These are phyloP conservation scores for Oreotrochilus melanogaster DNA, from an alignment of 2,113 vertebrate species.

Conservation along the genomic window DNA sequence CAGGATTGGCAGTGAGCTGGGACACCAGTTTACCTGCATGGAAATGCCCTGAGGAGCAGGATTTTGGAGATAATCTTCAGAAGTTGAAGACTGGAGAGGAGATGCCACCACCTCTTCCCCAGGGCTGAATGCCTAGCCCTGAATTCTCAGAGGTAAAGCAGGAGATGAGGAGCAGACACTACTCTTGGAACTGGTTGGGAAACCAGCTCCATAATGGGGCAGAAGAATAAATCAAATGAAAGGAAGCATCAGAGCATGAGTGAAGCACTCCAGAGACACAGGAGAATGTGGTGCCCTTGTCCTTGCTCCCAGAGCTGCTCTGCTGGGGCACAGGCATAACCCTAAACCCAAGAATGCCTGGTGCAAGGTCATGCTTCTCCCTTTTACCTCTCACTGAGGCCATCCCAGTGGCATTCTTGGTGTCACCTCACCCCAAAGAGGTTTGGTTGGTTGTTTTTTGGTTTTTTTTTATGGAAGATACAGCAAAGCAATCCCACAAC, in stretches of 20 bases:
- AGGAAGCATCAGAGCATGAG: background rate
- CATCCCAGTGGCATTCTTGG: background rate
- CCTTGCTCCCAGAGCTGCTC: background rate
- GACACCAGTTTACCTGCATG: background rate
- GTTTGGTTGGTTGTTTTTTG: too few species aligned
- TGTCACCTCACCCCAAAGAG: background rate
- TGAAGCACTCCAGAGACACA: background rate
- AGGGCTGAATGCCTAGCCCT: background rate
- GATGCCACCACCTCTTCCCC: background rate
- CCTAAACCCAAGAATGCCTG: background rate
- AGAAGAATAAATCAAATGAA: background rate
- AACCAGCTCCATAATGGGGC: background rate
- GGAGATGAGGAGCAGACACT: background rate
- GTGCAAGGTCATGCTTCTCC: background rate
- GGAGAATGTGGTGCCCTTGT: background rate
- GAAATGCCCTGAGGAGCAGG: background rate
- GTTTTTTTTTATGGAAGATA: too few species aligned
- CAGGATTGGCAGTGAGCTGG: background rate
- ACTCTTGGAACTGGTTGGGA: background rate
- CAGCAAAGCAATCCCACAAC: too few species aligned
- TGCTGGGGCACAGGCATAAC: rapidly evolving
- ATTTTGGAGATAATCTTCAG: background rate
- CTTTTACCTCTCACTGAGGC: background rate
- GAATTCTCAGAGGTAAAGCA: background rate
- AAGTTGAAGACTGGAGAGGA: background rate